Percentiles rank a stretch among this genome's conserved stretches.
phyloP scores from a whole-genome alignment of 2,888 invertebrate genomes.

The Polietes domitor region DNA sequence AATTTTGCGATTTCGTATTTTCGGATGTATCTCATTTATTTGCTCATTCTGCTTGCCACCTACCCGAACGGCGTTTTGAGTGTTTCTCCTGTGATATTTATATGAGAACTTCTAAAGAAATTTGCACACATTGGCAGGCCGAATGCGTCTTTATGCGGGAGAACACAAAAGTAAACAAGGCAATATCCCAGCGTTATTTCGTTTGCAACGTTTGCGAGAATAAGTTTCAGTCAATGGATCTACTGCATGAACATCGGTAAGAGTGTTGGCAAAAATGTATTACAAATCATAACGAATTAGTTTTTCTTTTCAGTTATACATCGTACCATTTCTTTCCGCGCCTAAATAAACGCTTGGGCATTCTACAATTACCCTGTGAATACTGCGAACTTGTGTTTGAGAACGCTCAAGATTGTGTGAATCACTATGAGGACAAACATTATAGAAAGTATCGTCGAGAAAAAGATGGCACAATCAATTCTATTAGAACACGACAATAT shows the following conservation, averaged over 20 bases:
- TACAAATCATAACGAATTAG: slow-evolving; percentile 5
- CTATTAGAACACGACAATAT: slow-evolving; percentile 80
- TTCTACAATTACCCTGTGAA: slow-evolving; percentile 77
- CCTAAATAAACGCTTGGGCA: slow-evolving; percentile 68
- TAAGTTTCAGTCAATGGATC: slow-evolving; percentile 76
- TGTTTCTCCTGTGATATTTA: slow-evolving; percentile 80
- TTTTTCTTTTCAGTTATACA: slow-evolving; percentile 72
- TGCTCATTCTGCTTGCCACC: slow-evolving; percentile 76
- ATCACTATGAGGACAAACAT: slow-evolving; percentile 83
- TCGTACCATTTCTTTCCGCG: slow-evolving; percentile 79
- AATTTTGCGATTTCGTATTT: slow-evolving; percentile 84
- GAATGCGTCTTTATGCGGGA: slow-evolving; percentile 79
- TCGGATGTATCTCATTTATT: slow-evolving; percentile 81
- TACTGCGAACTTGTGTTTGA: slow-evolving; percentile 77
- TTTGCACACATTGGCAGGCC: slow-evolving; percentile 83
- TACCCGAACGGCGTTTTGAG: slow-evolving; percentile 76
- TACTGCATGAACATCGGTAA: slow-evolving; percentile 80
- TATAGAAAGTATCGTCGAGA: slow-evolving; percentile 81
- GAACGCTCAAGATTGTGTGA: slow-evolving; percentile 76
- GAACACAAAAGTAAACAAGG: slow-evolving; percentile 72
- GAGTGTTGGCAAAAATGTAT: slow-evolving; percentile 12
- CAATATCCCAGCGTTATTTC: slow-evolving; percentile 74
- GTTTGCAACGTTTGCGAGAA: slow-evolving; percentile 80
- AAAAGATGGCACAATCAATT: slow-evolving; percentile 73
- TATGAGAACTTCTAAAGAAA: slow-evolving; percentile 82